Evolutionary conservation across 2,888 invertebrate genomes (phyloP).

Genomic region (Caenorhabditis doughertyi): DNA sequence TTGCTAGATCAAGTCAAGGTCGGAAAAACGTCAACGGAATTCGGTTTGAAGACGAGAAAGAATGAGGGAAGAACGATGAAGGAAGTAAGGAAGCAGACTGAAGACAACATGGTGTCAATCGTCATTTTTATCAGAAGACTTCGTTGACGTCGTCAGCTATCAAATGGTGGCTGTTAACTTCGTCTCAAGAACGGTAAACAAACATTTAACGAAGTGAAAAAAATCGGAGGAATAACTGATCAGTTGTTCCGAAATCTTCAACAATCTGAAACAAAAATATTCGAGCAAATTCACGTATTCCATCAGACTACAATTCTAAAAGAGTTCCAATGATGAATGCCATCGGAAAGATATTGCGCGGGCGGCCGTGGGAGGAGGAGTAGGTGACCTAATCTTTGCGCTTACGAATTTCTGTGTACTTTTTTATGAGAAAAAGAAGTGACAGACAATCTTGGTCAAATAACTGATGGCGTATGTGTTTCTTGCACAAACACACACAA

Average conservation of each 20-base stretch:
- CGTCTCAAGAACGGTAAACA: constrained; percentile 32
- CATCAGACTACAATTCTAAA: not conserved
- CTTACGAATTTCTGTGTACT: constrained; percentile 39
- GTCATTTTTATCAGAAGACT: constrained; percentile 40
- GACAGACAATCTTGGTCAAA: constrained; percentile 24
- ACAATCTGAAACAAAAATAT: too few species aligned
- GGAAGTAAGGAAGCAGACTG: constrained; percentile 18
- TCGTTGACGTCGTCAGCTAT: constrained; percentile 24
- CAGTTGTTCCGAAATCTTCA: not conserved
- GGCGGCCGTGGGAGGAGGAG: constrained; percentile 25
- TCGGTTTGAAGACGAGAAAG: constrained; percentile 6
- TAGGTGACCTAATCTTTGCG: constrained; percentile 43
- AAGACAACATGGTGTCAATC: constrained; percentile 3
- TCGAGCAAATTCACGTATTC: not conserved
- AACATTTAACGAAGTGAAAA: too few species aligned
- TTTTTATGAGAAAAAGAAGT: constrained; percentile 4
- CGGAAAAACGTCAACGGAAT: constrained; percentile 43
- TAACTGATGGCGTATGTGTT: not conserved
- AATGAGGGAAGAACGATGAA: constrained; percentile 13
- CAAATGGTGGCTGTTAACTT: constrained; percentile 16
- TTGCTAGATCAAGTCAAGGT: constrained; percentile 38
- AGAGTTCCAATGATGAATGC: constrained; percentile 2
- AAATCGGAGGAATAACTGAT: not conserved
- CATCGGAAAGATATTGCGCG: constrained; percentile 1
- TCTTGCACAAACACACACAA: constrained; percentile 7